Percentiles rank a stretch among this genome's conserved stretches.
Conservation (phyloP, 2,113 vertebrate species). For the Andinoacara biseriatus region DNA sequence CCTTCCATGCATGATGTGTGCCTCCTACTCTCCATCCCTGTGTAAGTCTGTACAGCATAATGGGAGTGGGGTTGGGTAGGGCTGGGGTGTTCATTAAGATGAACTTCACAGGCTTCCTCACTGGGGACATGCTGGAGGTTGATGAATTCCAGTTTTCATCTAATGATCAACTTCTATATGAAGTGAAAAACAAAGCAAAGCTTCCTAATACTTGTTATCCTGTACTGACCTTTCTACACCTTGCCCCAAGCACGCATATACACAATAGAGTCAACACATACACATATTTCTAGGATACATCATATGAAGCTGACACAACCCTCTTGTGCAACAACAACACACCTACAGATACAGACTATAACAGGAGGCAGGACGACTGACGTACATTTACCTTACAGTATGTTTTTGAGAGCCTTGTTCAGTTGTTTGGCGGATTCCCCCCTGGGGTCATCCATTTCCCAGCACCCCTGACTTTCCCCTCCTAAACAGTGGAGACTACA, state of each 20-base stretch:
- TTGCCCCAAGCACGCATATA: constrained; percentile 56
- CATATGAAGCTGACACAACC: constrained; percentile 16
- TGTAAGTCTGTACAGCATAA: constrained; percentile 28
- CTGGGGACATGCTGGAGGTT: constrained; percentile 68
- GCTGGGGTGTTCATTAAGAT: constrained; percentile 65
- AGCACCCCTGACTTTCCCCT: constrained; percentile 59
- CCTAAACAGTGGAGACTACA: constrained; percentile 59
- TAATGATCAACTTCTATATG: constrained; percentile 78
- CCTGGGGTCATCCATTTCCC: constrained; percentile 65
- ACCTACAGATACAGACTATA: constrained; percentile 19
- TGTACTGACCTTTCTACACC: constrained; percentile 70
- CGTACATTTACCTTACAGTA: constrained; percentile 46
- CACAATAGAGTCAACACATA: constrained; percentile 2
- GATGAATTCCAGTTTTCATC: constrained; percentile 77
- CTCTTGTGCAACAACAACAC: neutral
- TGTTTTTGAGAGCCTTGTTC: constrained; percentile 43
- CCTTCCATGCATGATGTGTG: constrained; percentile 59
- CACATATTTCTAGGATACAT: neutral
- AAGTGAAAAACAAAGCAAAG: constrained; percentile 69
- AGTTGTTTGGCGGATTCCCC: constrained; percentile 59
- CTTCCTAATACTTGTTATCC: constrained; percentile 68
- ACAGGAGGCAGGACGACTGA: constrained; percentile 31
- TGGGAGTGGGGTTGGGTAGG: neutral
- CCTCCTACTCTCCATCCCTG: constrained; percentile 54
- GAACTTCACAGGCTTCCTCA: constrained; percentile 72